Evolutionary conservation across 1,140 invertebrate genomes (phyloP), one percentile per base, ranked within the genome.

Genomic region (Brachionus rubens): DNA sequence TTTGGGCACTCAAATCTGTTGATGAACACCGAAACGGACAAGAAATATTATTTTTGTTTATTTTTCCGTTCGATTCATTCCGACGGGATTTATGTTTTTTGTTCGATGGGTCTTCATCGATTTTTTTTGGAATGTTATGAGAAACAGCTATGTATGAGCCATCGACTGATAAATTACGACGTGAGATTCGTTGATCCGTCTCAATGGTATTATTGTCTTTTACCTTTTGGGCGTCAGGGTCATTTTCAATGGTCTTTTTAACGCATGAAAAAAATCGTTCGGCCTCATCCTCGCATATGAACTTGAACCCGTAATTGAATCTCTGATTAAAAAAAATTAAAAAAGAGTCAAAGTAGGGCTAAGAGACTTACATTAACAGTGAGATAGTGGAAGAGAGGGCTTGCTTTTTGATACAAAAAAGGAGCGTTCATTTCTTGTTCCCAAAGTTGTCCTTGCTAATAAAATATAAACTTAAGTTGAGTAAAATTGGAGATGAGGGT

Each of bases 311-410:
- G 16, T 50, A 72, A 19, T 50, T 72, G 14, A 72, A 72, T 19
- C 47, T 33, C 68, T 72, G 6, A n/a, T 50, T 50, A 36, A 50
- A 24, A 72, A 70, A 70, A 52, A 47, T 16, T 16, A 1, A 48
- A 19, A n/a, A n/a, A n/a, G n/a, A n/a, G n/a, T n/a, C n/a, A n/a
- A n/a, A n/a, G n/a, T n/a, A n/a, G n/a, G n/a, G n/a, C n/a, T n/a
- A n/a, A n/a, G n/a, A n/a, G n/a, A 10, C 19, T 72, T 72, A 72
- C 68, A 33, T 72, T 72, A 33, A 72, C 68, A 36, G 68, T 50
- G 4, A 72, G 16, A 41, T 36, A 72, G n/a, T 72, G 68, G 24
- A 72, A 72, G 7, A 72, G 30, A 40, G 19, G 36, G 41, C 68
- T 50, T 3, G 46, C 50, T 50, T 54, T 48, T 40, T 72, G 46